A percentile compares a stretch with the other conserved stretches of the same genome.
Conservation (phyloP, 1,140 invertebrate species). For the Trichomalopsis sarcophagae region DNA sequence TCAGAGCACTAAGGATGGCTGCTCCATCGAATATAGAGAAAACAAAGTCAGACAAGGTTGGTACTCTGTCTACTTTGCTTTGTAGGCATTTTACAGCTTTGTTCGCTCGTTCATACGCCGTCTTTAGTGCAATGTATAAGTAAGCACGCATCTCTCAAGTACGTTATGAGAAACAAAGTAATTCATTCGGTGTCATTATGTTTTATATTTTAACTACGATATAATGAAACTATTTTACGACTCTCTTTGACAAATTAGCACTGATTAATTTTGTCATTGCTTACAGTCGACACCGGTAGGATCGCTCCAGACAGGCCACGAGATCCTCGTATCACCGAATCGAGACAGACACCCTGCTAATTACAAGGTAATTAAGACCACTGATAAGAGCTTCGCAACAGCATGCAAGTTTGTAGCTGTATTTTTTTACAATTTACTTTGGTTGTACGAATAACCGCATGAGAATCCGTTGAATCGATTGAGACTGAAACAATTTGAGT, state of each 20-base stretch:
- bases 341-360: constrained; percentile 87
- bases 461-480: constrained; percentile 44
- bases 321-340: constrained; percentile 92
- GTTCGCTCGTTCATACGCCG: constrained; percentile 23
- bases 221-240: constrained; percentile 11
- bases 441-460: constrained; percentile 48
- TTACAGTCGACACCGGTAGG: constrained; percentile 93
- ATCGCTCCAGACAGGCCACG: constrained; percentile 91
- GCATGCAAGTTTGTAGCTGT: constrained; percentile 50
- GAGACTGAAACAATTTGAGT: constrained; percentile 28
- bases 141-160: constrained; percentile 34
- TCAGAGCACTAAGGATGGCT: constrained; percentile 85
- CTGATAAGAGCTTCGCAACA: not conserved
- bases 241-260: constrained; percentile 15
- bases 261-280: constrained; percentile 55
- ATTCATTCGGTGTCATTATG: not conserved
- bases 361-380: constrained; percentile 81
- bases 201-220: not conserved
- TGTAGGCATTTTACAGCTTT: constrained; percentile 30
- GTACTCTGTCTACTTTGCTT: constrained; percentile 55
- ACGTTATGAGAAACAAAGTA: constrained; percentile 38
- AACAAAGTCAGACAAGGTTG: constrained; percentile 91
- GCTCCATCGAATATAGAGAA: constrained; percentile 88
- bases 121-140: constrained; percentile 20
- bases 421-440: constrained; percentile 34